Evolutionary conservation across 2,113 vertebrate species (phyloP).

Genomic region (cat (Felis catus)): DNA sequence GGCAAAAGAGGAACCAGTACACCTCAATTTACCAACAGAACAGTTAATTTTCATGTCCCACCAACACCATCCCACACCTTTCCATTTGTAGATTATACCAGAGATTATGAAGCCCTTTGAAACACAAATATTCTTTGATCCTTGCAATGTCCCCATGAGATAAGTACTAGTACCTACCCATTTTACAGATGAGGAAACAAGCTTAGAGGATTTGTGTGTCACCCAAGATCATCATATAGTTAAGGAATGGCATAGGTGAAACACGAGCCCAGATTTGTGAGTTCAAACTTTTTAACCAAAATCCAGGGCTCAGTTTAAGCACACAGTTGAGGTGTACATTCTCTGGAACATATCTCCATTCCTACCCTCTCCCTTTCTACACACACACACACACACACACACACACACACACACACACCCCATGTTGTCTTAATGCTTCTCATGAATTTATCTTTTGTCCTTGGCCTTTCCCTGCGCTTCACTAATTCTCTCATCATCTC

Average conservation of each 20-base stretch:
- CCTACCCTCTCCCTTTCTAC: neutral
- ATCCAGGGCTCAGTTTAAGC: neutral
- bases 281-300: neutral
- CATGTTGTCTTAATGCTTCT: neutral
- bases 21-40: neutral
- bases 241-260: conserved; percentile 11
- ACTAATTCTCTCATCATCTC: neutral
- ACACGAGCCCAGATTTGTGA: neutral
- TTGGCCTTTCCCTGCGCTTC: neutral
- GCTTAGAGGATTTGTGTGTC: neutral
- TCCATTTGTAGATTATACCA: neutral
- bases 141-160: neutral
- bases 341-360: neutral
- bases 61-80: neutral
- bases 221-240: neutral
- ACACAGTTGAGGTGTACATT: conserved; percentile 15
- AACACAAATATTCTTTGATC: neutral
- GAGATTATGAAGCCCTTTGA: neutral
- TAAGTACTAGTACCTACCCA: neutral
- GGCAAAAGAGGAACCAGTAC: neutral
- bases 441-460: neutral
- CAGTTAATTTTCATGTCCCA: neutral
- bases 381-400: neutral
- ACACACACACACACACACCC: neutral
- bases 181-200: conserved; percentile 28